Evolutionary conservation across 2,888 invertebrate species (phyloP).

Genomic region (Idaea dimidiata): DNA sequence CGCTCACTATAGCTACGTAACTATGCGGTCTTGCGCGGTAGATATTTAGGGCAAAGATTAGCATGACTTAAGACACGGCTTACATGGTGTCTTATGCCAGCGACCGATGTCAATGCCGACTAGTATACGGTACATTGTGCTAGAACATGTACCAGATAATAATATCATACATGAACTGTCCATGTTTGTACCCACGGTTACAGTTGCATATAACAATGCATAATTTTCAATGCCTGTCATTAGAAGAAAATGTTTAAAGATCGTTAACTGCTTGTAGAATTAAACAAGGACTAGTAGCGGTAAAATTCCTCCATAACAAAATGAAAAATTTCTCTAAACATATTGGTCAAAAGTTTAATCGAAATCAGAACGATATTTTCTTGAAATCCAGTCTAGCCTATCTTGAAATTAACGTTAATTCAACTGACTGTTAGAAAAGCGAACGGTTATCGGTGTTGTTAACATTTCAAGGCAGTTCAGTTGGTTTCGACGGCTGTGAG

Average conservation of each 20-base stretch:
- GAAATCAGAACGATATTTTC: neutral
- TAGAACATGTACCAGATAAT: neutral
- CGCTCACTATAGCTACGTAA: slow-evolving; percentile 46
- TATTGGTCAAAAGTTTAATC: too few relatives aligned
- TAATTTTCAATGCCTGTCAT: slow-evolving; percentile 42
- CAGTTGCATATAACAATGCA: slow-evolving; percentile 41
- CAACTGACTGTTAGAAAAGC: slow-evolving; percentile 53
- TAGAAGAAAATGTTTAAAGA: slow-evolving; percentile 38
- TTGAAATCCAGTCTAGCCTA: neutral
- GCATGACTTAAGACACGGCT: slow-evolving; percentile 54
- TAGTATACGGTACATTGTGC: slow-evolving; percentile 6
- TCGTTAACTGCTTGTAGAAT: slow-evolving; percentile 30
- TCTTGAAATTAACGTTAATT: neutral
- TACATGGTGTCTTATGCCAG: slow-evolving; percentile 36
- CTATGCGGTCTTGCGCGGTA: slow-evolving; percentile 57
- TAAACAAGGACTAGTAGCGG: slow-evolving; percentile 29
- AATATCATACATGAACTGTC: neutral
- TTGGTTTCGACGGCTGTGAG: slow-evolving; percentile 54
- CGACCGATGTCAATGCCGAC: slow-evolving; percentile 63
- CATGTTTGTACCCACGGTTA: slow-evolving; percentile 34
- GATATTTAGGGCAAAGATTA: slow-evolving; percentile 61
- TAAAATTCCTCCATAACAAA: neutral
- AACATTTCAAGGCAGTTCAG: slow-evolving; percentile 72
- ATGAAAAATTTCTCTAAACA: neutral
- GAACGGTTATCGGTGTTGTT: slow-evolving; percentile 60